These are phyloP conservation scores for Eleginops maclovinus DNA, from an alignment of 2,113 vertebrate species.

Conservation along the genomic window DNA sequence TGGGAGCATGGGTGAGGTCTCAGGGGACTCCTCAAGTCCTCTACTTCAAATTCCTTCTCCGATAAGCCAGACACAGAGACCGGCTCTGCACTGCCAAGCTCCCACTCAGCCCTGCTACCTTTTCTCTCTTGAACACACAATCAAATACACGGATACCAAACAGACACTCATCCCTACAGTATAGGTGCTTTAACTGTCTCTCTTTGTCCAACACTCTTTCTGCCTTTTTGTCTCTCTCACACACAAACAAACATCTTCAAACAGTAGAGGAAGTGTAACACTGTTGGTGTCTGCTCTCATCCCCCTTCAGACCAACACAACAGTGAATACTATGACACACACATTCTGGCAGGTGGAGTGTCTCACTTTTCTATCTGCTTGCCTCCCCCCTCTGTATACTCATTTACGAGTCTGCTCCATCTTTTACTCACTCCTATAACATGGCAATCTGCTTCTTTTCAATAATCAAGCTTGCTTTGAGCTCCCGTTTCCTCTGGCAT, in stretches of 20 bases:
- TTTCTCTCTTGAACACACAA: constrained; percentile 22
- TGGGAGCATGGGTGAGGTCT: constrained; percentile 89
- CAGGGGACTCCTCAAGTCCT: constrained; percentile 89
- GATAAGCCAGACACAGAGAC: constrained; percentile 86
- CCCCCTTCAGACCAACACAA: constrained; percentile 41
- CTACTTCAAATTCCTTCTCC: constrained; percentile 92
- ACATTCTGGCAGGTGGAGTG: constrained; percentile 59
- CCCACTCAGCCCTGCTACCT: constrained; percentile 52
- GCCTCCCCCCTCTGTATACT: constrained; percentile 20
- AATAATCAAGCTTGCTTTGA: constrained; percentile 39
- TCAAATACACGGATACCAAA: constrained; percentile 27
- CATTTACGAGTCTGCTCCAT: constrained; percentile 41
- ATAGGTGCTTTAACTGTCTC: not conserved
- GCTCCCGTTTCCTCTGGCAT: constrained; percentile 50
- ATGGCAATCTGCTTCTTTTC: constrained; percentile 58
- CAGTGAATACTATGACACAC: constrained; percentile 49
- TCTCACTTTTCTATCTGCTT: constrained; percentile 44
- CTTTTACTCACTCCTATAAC: constrained; percentile 50
- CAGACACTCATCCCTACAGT: constrained; percentile 3
- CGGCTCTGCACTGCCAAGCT: constrained; percentile 66
- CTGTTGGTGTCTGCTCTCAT: constrained; percentile 17
- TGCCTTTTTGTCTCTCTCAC: constrained; percentile 9
- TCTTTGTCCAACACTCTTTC: constrained; percentile 30
- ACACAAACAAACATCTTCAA: constrained; percentile 14
- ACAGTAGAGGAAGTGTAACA: constrained; percentile 24